phyloP scores from a whole-genome alignment of 2,113 vertebrate species.

The Tychaedon coryphoeus region DNA sequence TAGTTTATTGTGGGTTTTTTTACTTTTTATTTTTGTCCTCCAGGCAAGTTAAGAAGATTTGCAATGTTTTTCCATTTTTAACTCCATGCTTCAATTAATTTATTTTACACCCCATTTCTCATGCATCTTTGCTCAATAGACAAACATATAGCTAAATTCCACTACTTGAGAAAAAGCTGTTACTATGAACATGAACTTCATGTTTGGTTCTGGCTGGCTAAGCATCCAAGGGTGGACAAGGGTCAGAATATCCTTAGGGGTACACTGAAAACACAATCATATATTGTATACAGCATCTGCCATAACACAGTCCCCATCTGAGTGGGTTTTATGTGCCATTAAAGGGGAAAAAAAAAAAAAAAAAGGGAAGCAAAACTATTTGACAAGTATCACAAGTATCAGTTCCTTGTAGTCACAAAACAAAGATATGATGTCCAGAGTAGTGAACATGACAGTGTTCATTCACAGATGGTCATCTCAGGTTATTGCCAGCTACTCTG shows the following conservation, averaged over 20 bases:
- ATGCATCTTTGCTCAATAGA: neutral
- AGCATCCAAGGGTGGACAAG: neutral
- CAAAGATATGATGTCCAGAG: neutral
- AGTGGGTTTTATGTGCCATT: neutral
- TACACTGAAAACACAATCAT: neutral
- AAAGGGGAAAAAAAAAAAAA: neutral
- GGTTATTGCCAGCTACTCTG: neutral
- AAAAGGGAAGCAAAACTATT: neutral
- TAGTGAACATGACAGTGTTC: neutral
- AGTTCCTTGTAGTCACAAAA: neutral
- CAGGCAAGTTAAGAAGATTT: neutral
- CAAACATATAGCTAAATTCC: neutral
- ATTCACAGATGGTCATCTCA: neutral
- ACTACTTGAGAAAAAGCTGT: neutral
- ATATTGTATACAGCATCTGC: neutral
- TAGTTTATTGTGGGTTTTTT: neutral
- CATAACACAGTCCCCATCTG: neutral
- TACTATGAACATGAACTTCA: neutral
- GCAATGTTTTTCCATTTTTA: neutral
- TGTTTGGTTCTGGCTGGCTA: neutral
- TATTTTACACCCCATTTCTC: neutral
- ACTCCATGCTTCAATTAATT: neutral
- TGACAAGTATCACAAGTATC: neutral
- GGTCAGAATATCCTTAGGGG: neutral
- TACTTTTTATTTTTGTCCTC: neutral